These are phyloP conservation scores for Pseudolaguvia tuberculata DNA, from an alignment of 2,113 vertebrate genomes.

Conservation along the genomic window DNA sequence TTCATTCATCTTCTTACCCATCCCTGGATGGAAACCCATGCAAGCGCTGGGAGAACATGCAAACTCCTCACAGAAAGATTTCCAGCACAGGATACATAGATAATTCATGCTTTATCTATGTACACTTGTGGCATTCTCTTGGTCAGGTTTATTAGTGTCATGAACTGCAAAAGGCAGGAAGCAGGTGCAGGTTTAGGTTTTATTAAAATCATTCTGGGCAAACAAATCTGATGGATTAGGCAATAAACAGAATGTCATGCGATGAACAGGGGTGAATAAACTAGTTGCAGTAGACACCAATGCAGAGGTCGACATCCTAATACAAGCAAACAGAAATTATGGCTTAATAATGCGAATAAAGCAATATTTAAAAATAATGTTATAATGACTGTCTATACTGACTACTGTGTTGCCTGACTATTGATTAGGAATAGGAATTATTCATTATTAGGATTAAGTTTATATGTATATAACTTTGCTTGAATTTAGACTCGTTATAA, in stretches of 20 bases:
- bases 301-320: background rate
- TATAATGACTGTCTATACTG: background rate
- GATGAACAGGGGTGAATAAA: background rate
- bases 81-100: too few relatives aligned
- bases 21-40: too few relatives aligned
- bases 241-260: conserved; percentile 9
- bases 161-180: conserved; percentile 8
- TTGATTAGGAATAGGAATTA: too few relatives aligned
- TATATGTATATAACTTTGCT: background rate
- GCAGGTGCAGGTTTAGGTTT: conserved; percentile 8
- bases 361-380: background rate
- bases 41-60: too few relatives aligned
- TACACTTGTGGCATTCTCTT: background rate
- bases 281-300: background rate
- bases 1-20: too few relatives aligned
- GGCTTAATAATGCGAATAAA: background rate
- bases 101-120: background rate
- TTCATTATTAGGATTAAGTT: too few relatives aligned
- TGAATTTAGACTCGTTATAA: background rate
- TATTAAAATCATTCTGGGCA: background rate
- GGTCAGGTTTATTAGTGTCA: conserved; percentile 14
- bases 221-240: conserved; percentile 20
- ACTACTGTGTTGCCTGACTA: background rate
- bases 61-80: too few relatives aligned
- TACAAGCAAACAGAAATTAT: background rate